Evolutionary conservation across 2,888 invertebrate genomes (phyloP).

Genomic region (Zaprionus lineosus): DNA sequence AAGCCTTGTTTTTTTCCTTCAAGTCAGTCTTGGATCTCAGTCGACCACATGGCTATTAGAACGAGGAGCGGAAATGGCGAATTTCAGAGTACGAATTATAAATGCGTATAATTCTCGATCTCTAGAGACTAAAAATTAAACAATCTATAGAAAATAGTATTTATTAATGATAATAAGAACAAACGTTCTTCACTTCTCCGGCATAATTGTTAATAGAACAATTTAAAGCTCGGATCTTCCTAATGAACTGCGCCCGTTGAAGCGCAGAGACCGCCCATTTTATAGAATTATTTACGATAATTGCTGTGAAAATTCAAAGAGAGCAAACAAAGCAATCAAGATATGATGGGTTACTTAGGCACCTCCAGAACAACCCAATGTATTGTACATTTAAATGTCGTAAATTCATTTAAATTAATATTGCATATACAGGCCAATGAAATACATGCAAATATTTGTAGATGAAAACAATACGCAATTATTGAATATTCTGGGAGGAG

Average conservation of each 20-base stretch:
- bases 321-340: conserved; percentile 59
- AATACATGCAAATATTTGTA: conserved; percentile 56
- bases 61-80: neutral
- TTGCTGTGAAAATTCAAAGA: conserved; percentile 30
- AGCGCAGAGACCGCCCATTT: conserved; percentile 11
- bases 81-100: conserved; percentile 5
- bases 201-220: neutral
- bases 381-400: conserved; percentile 42
- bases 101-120: conserved; percentile 16
- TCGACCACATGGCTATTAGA: conserved; percentile 39
- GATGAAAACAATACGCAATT: neutral
- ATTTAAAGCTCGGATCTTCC: neutral
- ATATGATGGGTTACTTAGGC: too few species aligned
- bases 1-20: conserved; percentile 18
- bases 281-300: conserved; percentile 50
- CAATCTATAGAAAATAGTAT: too few species aligned
- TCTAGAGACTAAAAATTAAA: too few species aligned
- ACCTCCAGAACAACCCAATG: conserved; percentile 30
- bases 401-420: conserved; percentile 70
- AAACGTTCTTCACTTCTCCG: too few species aligned
- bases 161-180: too few species aligned
- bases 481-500: conserved; percentile 14
- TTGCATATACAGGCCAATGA: conserved; percentile 22
- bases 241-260: neutral
- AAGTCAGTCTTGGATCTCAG: too few species aligned